phyloP scores from a whole-genome alignment of 2,888 invertebrate species.

The Graphium colonna region DNA sequence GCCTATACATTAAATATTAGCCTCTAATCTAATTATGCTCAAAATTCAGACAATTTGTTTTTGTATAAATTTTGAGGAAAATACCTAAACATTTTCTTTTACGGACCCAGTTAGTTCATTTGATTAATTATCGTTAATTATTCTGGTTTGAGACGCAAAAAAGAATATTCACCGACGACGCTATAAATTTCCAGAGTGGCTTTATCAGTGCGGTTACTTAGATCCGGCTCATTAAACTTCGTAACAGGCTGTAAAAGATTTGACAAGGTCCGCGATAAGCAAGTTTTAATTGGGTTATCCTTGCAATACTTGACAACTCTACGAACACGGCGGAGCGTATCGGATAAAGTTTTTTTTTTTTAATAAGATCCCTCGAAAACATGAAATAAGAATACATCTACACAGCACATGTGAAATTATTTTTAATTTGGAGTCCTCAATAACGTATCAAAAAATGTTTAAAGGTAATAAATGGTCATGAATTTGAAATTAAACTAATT shows the following conservation, averaged over 20 bases:
- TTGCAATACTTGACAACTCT: conserved; percentile 16
- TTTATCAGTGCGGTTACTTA: conserved; percentile 15
- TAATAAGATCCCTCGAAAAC: not conserved
- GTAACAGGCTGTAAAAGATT: conserved; percentile 22
- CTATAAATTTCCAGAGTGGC: conserved; percentile 5
- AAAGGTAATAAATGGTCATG: too few relatives aligned
- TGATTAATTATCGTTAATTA: conserved; percentile 12
- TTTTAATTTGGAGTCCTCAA: too few relatives aligned
- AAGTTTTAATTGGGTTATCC: conserved; percentile 23
- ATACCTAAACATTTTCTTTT: not conserved
- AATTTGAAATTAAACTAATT: too few relatives aligned
- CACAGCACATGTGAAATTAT: too few relatives aligned
- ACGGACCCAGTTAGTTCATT: conserved; percentile 5
- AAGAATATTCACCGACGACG: conserved; percentile 6
- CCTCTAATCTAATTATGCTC: too few relatives aligned
- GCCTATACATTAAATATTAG: too few relatives aligned
- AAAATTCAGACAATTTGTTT: too few relatives aligned
- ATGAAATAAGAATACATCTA: too few relatives aligned
- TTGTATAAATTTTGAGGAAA: too few relatives aligned
- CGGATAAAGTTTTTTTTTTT: not conserved
- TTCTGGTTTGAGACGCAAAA: not conserved
- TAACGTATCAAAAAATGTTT: too few relatives aligned
- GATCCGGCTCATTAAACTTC: conserved; percentile 19
- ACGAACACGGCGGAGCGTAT: not conserved
- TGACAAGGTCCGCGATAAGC: conserved; percentile 19